A percentile compares a stretch with the other conserved stretches of the same genome.
phyloP scores from a whole-genome alignment of 92 coral and sea anemone species.

The Scolanthus callimorphus region DNA sequence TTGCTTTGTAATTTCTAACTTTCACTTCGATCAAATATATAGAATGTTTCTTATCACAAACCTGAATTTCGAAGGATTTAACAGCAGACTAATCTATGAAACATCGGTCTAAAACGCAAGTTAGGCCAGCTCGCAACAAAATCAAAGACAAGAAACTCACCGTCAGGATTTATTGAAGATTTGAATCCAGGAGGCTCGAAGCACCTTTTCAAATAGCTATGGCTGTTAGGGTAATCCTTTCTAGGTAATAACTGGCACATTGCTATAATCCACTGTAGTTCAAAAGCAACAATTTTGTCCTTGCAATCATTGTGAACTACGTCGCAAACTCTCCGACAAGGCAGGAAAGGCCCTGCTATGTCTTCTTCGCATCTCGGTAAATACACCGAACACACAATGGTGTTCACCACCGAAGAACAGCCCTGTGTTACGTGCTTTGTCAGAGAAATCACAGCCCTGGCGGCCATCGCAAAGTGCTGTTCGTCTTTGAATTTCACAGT shows the following conservation, averaged over 20 bases:
- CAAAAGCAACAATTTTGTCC: conserved; percentile 1
- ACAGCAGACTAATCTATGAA: too few species aligned
- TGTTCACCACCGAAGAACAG: conserved; percentile 42
- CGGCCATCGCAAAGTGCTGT: conserved; percentile 26
- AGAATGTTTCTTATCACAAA: too few species aligned
- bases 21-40: too few species aligned
- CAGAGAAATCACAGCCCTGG: conserved; percentile 11
- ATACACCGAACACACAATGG: conserved; percentile 38
- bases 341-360: conserved; percentile 41
- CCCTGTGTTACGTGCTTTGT: conserved; percentile 1
- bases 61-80: too few species aligned
- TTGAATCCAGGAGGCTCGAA: conserved; percentile 37
- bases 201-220: conserved; percentile 20
- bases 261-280: conserved; percentile 51
- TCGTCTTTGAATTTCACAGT: conserved; percentile 29
- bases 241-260: conserved; percentile 43
- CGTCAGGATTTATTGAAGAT: background rate
- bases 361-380: conserved; percentile 42
- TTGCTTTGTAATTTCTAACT: too few species aligned
- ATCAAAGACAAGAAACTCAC: background rate
- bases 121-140: too few species aligned
- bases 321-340: conserved; percentile 56
- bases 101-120: too few species aligned
- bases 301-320: conserved; percentile 39
- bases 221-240: conserved; percentile 23